Evolutionary conservation across 23 tunicate genomes (phyloP), one percentile per base, ranked within the genome.

Genomic region (Trididemnum clinides): DNA sequence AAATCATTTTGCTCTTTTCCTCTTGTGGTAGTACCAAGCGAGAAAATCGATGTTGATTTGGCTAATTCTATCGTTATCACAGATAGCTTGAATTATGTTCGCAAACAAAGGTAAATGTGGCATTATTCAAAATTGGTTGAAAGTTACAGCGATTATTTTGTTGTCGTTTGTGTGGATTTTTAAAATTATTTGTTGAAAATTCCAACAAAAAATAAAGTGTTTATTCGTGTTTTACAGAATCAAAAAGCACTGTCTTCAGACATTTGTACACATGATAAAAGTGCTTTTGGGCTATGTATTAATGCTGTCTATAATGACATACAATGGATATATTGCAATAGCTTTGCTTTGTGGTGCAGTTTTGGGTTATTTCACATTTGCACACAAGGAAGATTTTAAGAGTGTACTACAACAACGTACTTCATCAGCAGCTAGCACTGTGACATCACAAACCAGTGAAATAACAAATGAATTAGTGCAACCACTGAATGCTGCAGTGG

Each of bases 261-360:
- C 91, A 1, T 25, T 82, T 1, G n/a, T 92, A 20, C 97, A 92
- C 64, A 80, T 69, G 0, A 1, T 83, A 0, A 90, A 89, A 33
- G 77, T 92, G 1, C 12, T 57, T 12, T 34, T 54, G 20, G 77
- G 97, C 30, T 92, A 92, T 51, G 84, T 64, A 1, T 57, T 92
- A 0, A 92, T 92, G 97, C 88, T 92, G 0, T 88, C 91, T 0
- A 58, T 92, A 5, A 92, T 92, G 97, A 87, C 97, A 0, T 92
- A 64, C 66, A 92, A 92, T 37, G 88, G 71, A 3, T 92, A 87
- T 50, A 83, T 92, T 77, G 90, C 85, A 36, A 83, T 82, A 23
- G 82, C 88, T 19, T 35, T 92, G 1, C 10, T 92, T 26, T 1
- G 39, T 2, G 97, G 97, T 6, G 91, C 97, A 10, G 37, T 85